phyloP scores from a whole-genome alignment of 1,140 invertebrate species.

The Conopomorpha cramerella region DNA sequence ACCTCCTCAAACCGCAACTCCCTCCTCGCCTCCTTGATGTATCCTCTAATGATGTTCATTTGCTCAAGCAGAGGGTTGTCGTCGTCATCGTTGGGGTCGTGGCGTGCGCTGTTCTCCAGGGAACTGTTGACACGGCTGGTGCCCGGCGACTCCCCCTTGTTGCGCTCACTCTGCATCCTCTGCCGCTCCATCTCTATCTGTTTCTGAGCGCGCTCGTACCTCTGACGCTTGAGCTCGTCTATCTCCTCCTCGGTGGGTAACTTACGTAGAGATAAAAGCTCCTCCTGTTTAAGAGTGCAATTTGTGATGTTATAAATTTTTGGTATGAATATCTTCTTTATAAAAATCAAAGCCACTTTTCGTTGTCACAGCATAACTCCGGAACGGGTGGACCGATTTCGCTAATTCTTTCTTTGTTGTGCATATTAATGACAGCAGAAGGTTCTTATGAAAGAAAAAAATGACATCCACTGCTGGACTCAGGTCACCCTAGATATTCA shows the following conservation, averaged over 20 bases:
- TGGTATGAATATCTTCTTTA: too few relatives aligned
- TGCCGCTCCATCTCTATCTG: slow-evolving; percentile 46
- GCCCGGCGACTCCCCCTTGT: slow-evolving; percentile 8
- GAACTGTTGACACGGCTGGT: slow-evolving; percentile 6
- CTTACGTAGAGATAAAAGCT: slow-evolving; percentile 41
- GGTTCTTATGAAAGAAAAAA: too few relatives aligned
- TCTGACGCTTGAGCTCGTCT: slow-evolving; percentile 33
- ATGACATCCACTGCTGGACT: too few relatives aligned
- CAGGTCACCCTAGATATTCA: too few relatives aligned
- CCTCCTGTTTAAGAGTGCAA: too few relatives aligned
- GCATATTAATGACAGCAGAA: too few relatives aligned
- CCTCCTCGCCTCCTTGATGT: slow-evolving; percentile 88
- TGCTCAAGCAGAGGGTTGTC: slow-evolving; percentile 90
- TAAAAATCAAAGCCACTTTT: too few relatives aligned
- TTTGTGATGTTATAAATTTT: too few relatives aligned
- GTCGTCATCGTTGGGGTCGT: too few relatives aligned
- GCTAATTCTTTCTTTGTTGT: too few relatives aligned
- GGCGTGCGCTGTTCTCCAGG: slow-evolving; percentile 3
- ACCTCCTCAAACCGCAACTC: slow-evolving; percentile 75
- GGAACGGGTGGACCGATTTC: too few relatives aligned
- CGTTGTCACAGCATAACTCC: too few relatives aligned
- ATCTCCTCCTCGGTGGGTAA: slow-evolving; percentile 51
- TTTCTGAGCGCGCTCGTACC: slow-evolving; percentile 42
- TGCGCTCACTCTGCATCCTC: slow-evolving; percentile 21
- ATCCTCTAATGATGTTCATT: slow-evolving; percentile 90